Conservation (phyloP, 2,888 invertebrate species). For the Homarus gammarus region DNA sequence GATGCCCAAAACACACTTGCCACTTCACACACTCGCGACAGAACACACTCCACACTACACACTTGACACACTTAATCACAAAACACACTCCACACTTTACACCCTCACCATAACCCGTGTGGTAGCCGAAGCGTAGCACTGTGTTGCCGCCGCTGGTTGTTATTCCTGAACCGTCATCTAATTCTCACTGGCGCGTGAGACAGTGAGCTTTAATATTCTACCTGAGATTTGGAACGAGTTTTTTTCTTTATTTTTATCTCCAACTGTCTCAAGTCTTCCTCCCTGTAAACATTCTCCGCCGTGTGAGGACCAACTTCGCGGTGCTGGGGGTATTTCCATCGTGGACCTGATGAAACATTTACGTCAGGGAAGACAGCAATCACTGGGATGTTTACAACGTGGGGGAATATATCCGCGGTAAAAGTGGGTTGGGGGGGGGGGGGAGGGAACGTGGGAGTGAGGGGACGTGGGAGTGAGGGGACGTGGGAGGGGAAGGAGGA, state of each 20-base stretch:
- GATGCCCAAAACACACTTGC: no score
- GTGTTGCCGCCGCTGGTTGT: no score
- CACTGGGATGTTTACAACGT: background rate
- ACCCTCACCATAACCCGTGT: no score
- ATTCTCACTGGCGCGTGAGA: background rate
- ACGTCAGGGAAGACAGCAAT: background rate
- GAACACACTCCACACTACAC: no score
- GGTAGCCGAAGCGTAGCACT: no score
- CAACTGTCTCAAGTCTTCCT: background rate
- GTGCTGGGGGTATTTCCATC: background rate
- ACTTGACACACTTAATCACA: no score
- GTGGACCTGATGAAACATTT: background rate
- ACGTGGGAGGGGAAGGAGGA: background rate
- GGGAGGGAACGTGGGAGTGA: no score
- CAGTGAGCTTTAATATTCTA: background rate
- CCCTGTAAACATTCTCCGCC: background rate
- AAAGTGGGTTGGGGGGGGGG: background rate
- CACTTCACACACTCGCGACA: no score
- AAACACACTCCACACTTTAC: no score
- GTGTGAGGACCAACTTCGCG: background rate
- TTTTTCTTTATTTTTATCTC: background rate
- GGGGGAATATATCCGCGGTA: background rate
- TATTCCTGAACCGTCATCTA: background rate
- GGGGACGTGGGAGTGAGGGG: background rate
- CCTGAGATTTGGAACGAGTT: background rate